phyloP scores from a whole-genome alignment of 1,140 invertebrate species.

The Frieseomelitta varia region DNA sequence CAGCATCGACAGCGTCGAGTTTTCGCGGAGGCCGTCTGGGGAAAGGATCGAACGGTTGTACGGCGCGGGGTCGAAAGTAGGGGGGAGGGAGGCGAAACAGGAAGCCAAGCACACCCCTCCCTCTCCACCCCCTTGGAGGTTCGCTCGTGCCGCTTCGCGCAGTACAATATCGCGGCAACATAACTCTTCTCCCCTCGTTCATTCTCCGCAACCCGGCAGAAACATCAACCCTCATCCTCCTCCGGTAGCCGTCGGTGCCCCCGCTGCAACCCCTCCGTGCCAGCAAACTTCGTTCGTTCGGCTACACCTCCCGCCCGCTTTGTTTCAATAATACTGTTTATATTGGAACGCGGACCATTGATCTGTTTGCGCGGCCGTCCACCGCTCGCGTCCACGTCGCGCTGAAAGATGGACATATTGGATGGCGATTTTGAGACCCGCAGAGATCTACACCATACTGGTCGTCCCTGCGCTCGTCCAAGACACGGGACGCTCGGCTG shows the following conservation, averaged over 20 bases:
- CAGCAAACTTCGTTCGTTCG: constrained; percentile 54
- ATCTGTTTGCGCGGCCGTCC: constrained; percentile 80
- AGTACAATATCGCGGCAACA: constrained; percentile 72
- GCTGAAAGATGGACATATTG: constrained; percentile 67
- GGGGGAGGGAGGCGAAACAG: constrained; percentile 40
- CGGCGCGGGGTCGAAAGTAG: constrained; percentile 55
- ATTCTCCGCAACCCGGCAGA: constrained; percentile 69
- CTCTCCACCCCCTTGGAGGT: constrained; percentile 67
- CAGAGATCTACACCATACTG: background rate
- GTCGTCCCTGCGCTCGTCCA: background rate
- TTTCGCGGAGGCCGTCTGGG: constrained; percentile 66
- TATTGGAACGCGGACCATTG: constrained; percentile 82
- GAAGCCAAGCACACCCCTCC: constrained; percentile 50
- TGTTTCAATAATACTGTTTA: constrained; percentile 83
- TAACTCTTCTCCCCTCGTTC: constrained; percentile 71
- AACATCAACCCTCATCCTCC: constrained; percentile 72
- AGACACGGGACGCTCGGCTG: too few species aligned
- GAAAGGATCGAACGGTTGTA: constrained; percentile 60
- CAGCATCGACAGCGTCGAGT: constrained; percentile 73
- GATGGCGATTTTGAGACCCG: constrained; percentile 26
- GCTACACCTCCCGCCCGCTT: constrained; percentile 78
- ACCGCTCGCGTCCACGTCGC: constrained; percentile 54
- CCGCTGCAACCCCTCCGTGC: constrained; percentile 45
- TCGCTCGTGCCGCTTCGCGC: constrained; percentile 72
- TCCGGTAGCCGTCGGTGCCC: constrained; percentile 63